These are phyloP conservation scores for Anarhynchus alexandrinus DNA, from an alignment of 2,113 vertebrate species.

Conservation along the genomic window DNA sequence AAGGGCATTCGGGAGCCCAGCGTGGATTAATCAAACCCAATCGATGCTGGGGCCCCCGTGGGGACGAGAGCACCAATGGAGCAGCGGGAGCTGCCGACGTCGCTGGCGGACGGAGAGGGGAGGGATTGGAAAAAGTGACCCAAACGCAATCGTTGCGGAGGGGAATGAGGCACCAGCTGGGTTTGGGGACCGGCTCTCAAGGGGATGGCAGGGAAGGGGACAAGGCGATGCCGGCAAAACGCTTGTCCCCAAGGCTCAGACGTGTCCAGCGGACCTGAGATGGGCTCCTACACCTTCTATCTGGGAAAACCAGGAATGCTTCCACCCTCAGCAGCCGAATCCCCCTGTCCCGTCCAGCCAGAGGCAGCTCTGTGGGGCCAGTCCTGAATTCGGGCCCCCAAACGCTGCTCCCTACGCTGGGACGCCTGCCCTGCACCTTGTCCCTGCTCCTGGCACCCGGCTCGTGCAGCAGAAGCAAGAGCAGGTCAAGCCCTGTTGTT, in stretches of 20 bases:
- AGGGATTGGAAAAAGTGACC: constrained; percentile 66
- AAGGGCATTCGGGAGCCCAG: constrained; percentile 42
- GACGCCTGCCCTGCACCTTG: fast-evolving
- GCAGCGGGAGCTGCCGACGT: background rate
- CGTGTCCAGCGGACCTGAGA: background rate
- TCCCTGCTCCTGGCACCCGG: background rate
- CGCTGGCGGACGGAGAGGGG: background rate
- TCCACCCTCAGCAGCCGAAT: background rate
- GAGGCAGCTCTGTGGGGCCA: background rate
- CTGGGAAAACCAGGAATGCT: background rate
- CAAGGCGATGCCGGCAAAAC: fast-evolving
- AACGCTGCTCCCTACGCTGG: background rate
- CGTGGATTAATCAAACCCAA: constrained; percentile 46
- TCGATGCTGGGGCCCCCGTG: constrained; percentile 45
- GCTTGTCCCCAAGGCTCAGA: background rate
- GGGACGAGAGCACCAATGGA: constrained; percentile 39
- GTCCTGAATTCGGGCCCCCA: background rate
- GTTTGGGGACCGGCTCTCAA: background rate
- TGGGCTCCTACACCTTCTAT: background rate
- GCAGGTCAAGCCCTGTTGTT: background rate
- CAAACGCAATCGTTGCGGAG: constrained; percentile 7
- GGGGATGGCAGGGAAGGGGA: fast-evolving
- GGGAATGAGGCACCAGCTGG: background rate
- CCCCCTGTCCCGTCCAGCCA: background rate
- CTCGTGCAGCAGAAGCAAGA: background rate